Base-by-base conservation (phyloP, 2,113 vertebrate genomes). In the Macrotus californicus region DNA sequence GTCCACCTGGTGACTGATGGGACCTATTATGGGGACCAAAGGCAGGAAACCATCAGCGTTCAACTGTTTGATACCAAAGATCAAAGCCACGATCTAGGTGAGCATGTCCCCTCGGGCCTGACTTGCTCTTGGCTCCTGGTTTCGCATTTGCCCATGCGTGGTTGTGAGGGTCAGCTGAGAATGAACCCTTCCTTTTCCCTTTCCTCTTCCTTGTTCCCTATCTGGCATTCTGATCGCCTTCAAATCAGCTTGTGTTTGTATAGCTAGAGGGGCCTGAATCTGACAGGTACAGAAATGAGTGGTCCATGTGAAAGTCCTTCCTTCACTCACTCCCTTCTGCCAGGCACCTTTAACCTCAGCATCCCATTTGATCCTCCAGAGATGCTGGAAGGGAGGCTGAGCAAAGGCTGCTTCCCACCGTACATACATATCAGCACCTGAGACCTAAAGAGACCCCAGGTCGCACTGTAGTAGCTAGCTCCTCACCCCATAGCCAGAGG, bases 1-100 rank as follows among this genome's bases (percentile, higher is more conserved):
- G 98, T 99, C 86, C 99, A 99, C 97, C 98, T 99, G 96, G 99
- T 99, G 41, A 99, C 99, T 0, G 99, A 99, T 87, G 99, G 99
- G 48, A 99, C 99, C 5, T 98, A 98, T 87, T 99, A 99, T 90
- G 97, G 99, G 22, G 99, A 99, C 96, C 99, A 99, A 97, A 99
- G 99, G 76, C 99, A 99, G 96, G 99, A 99, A 96, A 99, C 99
- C 77, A 99, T 99, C 19, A 99, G 98, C 6, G 99, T 99, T 72
- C 99, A 99, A 95, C 98, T 99, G 91, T 97, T 99, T 93, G 99
- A 99, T 97, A 99, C 99, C 95, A 99, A 99, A 96, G 99, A 99
- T 75, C 98, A 98, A 94, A 98, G 98, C 92, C 99, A 99, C 1
- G 99, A 99, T 90, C 97, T 99, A 48, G 99, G 99, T 99, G 97